A percentile compares a stretch with the other conserved stretches of the same genome.
phyloP scores from a whole-genome alignment of 2,888 invertebrate genomes.

The Lepidocyrtinus sp. region DNA sequence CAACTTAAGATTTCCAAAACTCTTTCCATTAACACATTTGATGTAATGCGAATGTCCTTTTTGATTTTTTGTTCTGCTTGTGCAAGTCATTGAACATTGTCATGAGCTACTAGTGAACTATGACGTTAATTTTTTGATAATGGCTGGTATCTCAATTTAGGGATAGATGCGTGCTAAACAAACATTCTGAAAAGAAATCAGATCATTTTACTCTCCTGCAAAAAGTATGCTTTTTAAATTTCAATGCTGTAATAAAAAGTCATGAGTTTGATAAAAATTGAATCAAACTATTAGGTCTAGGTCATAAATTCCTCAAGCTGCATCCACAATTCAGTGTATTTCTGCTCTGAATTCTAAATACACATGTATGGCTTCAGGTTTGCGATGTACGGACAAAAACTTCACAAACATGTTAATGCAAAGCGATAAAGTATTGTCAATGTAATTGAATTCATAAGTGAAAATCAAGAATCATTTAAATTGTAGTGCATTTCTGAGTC shows the following conservation, averaged over 20 bases:
- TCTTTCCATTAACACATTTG: no score
- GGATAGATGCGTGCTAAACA: background rate
- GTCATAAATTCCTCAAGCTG: conserved; percentile 51
- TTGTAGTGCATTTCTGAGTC: no score
- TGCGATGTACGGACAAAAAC: no score
- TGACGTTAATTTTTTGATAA: background rate
- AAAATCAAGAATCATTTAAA: no score
- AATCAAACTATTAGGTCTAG: conserved; percentile 58
- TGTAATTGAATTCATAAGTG: no score
- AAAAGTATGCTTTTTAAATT: background rate
- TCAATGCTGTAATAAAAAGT: conserved; percentile 6
- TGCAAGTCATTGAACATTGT: conserved; percentile 27
- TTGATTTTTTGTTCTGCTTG: conserved; percentile 6
- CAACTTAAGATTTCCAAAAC: no score
- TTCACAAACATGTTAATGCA: no score
- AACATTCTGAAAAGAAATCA: background rate
- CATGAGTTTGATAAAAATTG: conserved; percentile 42
- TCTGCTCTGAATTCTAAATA: background rate
- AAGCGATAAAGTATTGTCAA: no score
- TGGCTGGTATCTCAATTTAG: background rate
- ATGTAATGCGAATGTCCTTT: no score
- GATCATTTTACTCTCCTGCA: background rate
- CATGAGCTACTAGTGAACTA: background rate
- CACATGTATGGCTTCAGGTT: background rate
- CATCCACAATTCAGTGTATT: background rate